Base-by-base conservation (phyloP, 2,113 vertebrate genomes). In the Lophura nycthemera region DNA sequence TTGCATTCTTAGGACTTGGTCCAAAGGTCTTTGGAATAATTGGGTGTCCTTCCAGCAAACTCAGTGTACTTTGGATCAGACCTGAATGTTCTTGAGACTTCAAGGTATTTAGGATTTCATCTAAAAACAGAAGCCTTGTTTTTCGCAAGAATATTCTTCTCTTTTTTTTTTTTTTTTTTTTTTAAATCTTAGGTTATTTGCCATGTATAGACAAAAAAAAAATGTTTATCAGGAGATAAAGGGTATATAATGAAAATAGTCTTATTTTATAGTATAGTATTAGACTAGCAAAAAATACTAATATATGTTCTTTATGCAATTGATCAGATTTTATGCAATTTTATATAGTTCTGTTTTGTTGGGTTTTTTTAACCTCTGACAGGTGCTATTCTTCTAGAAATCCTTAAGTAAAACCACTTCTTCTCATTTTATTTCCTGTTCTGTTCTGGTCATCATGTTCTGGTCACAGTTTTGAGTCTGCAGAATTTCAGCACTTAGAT, bases 1-100 rank as follows among this genome's bases (percentile, higher is more conserved):
- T 3, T n/a, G 0, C 15, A 1, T 5, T 42, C 64, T 60, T 21
- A 17, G 24, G 24, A 7, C 10, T 19, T 21, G 42, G 2, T 27
- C 43, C 32, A 4, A 2, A 69, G 30, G 2, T 8, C 45, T 77
- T 38, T 5, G 18, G 40, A 73, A 29, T 24, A 14, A 1, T 0
- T 3, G 29, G 21, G 65, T 60, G 15, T 7, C 22, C 43, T 77
- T 69, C 45, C 50, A 6, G 34, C 5, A 3, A 1, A 11, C 45
- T 6, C 5, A 4, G 47, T 6, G 22, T 14, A 0, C n/a, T 48
- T 48, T 7, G 43, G 16, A n/a, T 54, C 56, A 20, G 36, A 60
- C 52, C 20, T 1, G 0, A 30, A 6, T 29, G 21, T 59, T 20
- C 48, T 25, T 18, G 13, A 47, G 52, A 2, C 30, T 65, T 57